A percentile compares a stretch with the other conserved stretches of the same genome.
These are phyloP conservation scores for Drosophila azteca DNA, from an alignment of 1,140 invertebrate genomes.

Conservation along the genomic window DNA sequence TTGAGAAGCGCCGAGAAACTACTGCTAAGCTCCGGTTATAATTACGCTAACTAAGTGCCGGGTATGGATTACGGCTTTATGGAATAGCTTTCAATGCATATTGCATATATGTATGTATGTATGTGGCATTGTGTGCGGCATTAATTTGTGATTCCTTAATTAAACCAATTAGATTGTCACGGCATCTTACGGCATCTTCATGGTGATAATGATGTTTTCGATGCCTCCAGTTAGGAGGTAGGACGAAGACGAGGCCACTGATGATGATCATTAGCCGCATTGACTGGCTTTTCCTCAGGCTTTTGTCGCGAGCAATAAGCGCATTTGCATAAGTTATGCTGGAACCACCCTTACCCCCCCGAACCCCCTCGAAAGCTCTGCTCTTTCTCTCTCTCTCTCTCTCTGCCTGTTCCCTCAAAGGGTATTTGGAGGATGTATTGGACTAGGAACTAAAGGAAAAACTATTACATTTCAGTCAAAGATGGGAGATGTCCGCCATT, in stretches of 20 bases:
- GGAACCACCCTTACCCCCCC: neutral
- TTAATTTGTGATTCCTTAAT: slow-evolving; percentile 80
- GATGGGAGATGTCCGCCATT: no score
- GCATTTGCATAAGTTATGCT: slow-evolving; percentile 77
- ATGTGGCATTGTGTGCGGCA: slow-evolving; percentile 40
- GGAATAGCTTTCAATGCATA: slow-evolving; percentile 47
- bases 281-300: slow-evolving; percentile 42
- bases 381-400: neutral
- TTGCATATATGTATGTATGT: neutral
- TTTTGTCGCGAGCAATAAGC: slow-evolving; percentile 65
- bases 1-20: neutral
- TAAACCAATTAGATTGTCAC: slow-evolving; percentile 68
- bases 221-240: neutral
- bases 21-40: slow-evolving; percentile 22
- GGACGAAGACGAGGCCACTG: neutral
- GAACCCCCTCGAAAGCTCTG: slow-evolving; percentile 18
- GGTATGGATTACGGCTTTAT: slow-evolving; percentile 56
- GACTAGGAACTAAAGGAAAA: no score
- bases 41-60: slow-evolving; percentile 52
- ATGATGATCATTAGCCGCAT: slow-evolving; percentile 54
- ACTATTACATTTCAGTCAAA: no score
- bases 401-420: neutral
- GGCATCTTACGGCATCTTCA: slow-evolving; percentile 16
- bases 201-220: neutral
- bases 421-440: slow-evolving; percentile 10